Percentiles rank a stretch among this genome's conserved stretches.
Conservation (phyloP, 2,888 invertebrate species). For the Volucella inanis region DNA sequence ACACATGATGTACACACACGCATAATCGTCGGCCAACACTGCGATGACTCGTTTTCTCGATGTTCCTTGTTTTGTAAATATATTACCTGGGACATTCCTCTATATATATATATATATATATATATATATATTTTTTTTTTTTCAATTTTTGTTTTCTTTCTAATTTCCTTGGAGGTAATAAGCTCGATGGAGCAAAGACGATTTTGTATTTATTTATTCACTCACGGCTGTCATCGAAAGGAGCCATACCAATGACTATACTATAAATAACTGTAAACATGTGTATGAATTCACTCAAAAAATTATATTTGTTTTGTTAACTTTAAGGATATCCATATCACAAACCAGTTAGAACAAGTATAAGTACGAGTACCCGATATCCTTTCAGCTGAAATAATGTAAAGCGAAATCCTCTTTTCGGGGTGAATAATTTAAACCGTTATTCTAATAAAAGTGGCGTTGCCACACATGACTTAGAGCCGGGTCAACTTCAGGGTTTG, state of each 20-base stretch:
- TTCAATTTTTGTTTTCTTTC: slow-evolving; percentile 5
- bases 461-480: slow-evolving; percentile 54
- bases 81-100: slow-evolving; percentile 35
- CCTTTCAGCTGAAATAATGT: slow-evolving; percentile 5
- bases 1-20: slow-evolving; percentile 30
- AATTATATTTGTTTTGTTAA: not conserved
- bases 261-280: slow-evolving; percentile 35
- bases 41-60: not conserved
- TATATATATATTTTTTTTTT: slow-evolving; percentile 23
- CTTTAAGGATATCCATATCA: slow-evolving; percentile 6
- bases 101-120: too few relatives aligned
- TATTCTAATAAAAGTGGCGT: slow-evolving; percentile 42
- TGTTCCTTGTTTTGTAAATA: slow-evolving; percentile 22
- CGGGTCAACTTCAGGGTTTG: slow-evolving; percentile 33
- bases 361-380: slow-evolving; percentile 7
- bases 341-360: not conserved
- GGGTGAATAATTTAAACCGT: slow-evolving; percentile 63
- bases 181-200: slow-evolving; percentile 10
- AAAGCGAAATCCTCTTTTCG: slow-evolving; percentile 42
- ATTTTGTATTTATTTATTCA: slow-evolving; percentile 66
- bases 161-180: not conserved
- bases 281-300: not conserved
- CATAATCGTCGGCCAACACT: not conserved
- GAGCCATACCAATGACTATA: slow-evolving; percentile 25
- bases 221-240: slow-evolving; percentile 43